Percentiles rank a stretch among this genome's conserved stretches.
These are phyloP conservation scores for Scolopax bukidnonensis DNA, from an alignment of 2,797 vertebrate genomes.

Conservation along the genomic window DNA sequence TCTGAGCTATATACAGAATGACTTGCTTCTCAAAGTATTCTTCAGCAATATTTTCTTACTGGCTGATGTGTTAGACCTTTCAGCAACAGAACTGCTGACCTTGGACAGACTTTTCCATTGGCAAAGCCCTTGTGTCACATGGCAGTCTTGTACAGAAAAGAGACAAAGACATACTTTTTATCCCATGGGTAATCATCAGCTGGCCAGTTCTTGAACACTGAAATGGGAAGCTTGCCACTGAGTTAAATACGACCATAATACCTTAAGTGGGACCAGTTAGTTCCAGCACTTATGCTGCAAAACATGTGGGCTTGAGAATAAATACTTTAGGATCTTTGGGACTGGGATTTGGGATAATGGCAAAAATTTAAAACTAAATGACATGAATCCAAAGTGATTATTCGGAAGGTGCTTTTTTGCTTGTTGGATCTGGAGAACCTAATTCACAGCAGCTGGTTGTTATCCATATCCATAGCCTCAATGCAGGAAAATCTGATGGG, in stretches of 20 bases:
- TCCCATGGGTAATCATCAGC: slow-evolving; percentile 15
- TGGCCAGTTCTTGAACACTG: background rate
- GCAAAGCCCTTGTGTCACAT: slow-evolving; percentile 11
- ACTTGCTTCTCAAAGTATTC: background rate
- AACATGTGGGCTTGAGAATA: background rate
- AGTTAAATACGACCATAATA: background rate
- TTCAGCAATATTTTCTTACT: background rate
- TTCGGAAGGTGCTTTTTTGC: background rate
- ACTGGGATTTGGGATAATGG: background rate
- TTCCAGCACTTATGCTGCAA: background rate
- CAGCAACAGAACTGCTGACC: background rate
- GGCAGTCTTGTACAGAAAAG: background rate
- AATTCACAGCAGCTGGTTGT: slow-evolving; percentile 17
- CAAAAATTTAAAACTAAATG: background rate
- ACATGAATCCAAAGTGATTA: background rate
- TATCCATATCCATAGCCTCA: background rate
- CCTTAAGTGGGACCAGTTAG: background rate
- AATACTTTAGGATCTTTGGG: background rate
- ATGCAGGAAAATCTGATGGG: background rate
- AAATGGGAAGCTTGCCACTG: slow-evolving; percentile 18
- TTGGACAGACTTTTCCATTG: slow-evolving; percentile 14
- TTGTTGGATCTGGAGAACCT: background rate
- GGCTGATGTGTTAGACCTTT: background rate
- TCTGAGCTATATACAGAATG: background rate
- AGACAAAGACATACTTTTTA: slow-evolving; percentile 5